These are phyloP conservation scores for Hippolais icterina DNA, from an alignment of 2,113 vertebrate genomes.

Conservation along the genomic window DNA sequence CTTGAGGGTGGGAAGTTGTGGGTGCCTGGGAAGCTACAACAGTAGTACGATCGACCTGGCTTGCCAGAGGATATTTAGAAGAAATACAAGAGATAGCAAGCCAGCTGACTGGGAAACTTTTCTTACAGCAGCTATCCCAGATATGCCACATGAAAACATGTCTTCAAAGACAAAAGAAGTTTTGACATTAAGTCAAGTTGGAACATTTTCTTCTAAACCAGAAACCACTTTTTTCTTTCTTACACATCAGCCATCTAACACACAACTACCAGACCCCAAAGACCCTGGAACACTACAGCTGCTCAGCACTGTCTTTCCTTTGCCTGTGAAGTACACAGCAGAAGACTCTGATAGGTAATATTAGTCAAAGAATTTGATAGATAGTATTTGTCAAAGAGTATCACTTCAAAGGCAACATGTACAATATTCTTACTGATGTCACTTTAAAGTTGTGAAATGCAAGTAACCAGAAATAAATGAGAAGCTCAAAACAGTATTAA, in stretches of 20 bases:
- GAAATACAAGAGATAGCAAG: not conserved
- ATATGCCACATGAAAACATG: not conserved
- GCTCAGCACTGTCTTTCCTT: not conserved
- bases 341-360: not conserved
- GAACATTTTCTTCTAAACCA: constrained; percentile 10
- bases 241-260: not conserved
- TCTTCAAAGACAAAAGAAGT: not conserved
- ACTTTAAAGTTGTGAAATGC: not conserved
- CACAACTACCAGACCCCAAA: not conserved
- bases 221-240: not conserved
- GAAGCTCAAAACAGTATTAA: not conserved
- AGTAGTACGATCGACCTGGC: not conserved
- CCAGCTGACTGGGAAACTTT: not conserved
- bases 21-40: not conserved
- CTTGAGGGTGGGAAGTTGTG: not conserved
- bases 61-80: not conserved
- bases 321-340: not conserved
- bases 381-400: not conserved
- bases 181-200: not conserved
- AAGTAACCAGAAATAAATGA: not conserved
- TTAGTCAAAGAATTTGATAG: no score
- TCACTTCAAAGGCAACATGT: not conserved
- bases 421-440: not conserved
- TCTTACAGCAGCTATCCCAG: constrained; percentile 12
- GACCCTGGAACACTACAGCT: not conserved